phyloP scores from a whole-genome alignment of 2,797 vertebrate genomes.

The Delichon dasypus region DNA sequence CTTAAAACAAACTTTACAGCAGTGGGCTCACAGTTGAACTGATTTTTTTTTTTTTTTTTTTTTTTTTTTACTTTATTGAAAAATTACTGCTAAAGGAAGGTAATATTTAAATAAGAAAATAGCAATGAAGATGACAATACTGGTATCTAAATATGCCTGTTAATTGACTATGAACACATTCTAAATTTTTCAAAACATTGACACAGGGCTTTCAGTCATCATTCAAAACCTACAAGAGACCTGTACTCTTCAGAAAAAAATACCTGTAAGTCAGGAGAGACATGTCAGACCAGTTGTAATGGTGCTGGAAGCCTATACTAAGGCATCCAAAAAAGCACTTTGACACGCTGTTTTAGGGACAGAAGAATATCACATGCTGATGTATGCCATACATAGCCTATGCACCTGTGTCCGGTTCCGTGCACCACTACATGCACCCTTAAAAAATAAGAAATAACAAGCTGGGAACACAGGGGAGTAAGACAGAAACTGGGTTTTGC shows the following conservation, averaged over 20 bases:
- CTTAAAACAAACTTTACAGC: neutral
- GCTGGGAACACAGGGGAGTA: neutral
- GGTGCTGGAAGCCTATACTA: neutral
- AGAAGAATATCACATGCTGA: neutral
- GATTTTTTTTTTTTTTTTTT: neutral
- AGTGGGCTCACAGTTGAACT: neutral
- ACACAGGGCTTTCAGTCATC: neutral
- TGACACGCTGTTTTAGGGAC: neutral
- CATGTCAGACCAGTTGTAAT: neutral
- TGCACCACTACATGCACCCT: no score
- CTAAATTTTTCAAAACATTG: neutral
- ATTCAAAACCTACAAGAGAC: neutral
- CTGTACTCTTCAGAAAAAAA: neutral
- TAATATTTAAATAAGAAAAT: neutral
- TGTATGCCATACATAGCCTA: neutral
- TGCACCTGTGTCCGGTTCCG: no score
- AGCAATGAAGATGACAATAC: neutral
- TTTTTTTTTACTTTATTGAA: neutral
- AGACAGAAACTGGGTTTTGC: neutral
- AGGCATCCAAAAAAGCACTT: neutral
- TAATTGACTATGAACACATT: neutral
- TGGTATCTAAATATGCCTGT: neutral
- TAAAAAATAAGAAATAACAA: neutral
- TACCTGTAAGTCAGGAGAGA: neutral
- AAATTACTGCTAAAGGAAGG: neutral